A percentile compares a stretch with the other conserved stretches of the same genome.
phyloP scores from a whole-genome alignment of 2,113 vertebrate genomes.

The Litocranius walleri region DNA sequence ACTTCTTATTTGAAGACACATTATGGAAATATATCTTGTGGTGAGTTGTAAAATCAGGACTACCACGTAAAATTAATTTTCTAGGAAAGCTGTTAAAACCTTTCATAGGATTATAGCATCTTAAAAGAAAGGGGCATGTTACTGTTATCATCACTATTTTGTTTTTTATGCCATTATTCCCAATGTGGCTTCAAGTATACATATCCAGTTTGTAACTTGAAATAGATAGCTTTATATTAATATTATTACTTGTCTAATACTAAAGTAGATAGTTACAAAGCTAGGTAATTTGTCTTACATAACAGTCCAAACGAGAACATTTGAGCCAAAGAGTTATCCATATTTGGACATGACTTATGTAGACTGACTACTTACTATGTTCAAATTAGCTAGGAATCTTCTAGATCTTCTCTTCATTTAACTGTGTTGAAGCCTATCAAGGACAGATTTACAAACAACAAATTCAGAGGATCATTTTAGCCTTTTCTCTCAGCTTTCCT shows the following conservation, averaged over 20 bases:
- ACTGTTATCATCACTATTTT: not conserved
- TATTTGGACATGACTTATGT: not conserved
- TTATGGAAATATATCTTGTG: constrained; percentile 30
- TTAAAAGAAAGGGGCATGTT: not conserved
- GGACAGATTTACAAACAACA: not conserved
- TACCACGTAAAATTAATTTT: constrained; percentile 17
- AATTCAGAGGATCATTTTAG: not conserved
- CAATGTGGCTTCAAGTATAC: not conserved
- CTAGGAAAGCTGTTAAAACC: not conserved
- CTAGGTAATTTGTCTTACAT: not conserved
- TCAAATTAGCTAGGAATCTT: not conserved
- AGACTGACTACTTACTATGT: not conserved
- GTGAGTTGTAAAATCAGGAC: constrained; percentile 35
- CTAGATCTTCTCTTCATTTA: not conserved
- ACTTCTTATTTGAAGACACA: constrained; percentile 40
- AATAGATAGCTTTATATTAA: constrained; percentile 26
- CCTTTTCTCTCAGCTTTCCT: not conserved
- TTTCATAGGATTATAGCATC: not conserved
- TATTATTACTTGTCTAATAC: not conserved
- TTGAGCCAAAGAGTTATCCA: not conserved
- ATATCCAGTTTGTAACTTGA: not conserved
- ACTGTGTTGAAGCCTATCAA: not conserved
- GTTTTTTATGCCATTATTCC: not conserved
- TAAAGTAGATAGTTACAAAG: not conserved
- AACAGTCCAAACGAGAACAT: not conserved